Evolutionary conservation across 2,888 invertebrate species (phyloP).

Genomic region (Petrophora chlorosata): DNA sequence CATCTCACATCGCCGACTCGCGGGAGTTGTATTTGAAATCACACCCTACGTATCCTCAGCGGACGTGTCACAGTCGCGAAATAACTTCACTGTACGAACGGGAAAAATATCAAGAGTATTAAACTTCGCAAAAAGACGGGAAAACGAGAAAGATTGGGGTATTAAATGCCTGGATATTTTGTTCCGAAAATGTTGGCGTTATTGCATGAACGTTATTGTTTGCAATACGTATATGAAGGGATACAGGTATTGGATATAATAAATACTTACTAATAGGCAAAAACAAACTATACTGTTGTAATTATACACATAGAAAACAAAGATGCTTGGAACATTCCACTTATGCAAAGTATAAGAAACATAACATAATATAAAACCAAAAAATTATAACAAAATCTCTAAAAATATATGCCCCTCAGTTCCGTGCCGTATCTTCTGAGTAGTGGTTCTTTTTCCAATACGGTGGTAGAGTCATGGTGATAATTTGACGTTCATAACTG

Average conservation of each 20-base stretch:
- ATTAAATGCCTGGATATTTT: constrained; percentile 5
- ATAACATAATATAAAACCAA: too few relatives aligned
- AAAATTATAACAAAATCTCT: too few relatives aligned
- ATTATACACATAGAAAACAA: too few relatives aligned
- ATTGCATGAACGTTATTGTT: background rate
- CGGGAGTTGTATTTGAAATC: constrained; percentile 45
- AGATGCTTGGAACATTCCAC: too few relatives aligned
- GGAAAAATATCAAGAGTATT: constrained; percentile 3
- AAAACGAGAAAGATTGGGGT: constrained; percentile 6
- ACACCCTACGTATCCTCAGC: constrained; percentile 36
- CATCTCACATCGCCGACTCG: constrained; percentile 17
- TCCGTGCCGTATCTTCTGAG: too few relatives aligned
- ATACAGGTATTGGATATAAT: background rate
- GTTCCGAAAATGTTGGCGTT: background rate
- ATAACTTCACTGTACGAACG: constrained; percentile 23
- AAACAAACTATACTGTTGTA: too few relatives aligned
- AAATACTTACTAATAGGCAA: too few relatives aligned
- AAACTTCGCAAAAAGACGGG: background rate
- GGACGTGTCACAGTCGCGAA: constrained; percentile 42
- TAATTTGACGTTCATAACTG: too few relatives aligned
- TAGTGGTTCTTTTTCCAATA: too few relatives aligned
- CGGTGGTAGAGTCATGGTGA: too few relatives aligned
- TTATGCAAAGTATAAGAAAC: too few relatives aligned
- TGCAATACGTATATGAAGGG: background rate
- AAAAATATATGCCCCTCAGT: too few relatives aligned